phyloP scores from a whole-genome alignment of 2,113 vertebrate genomes.

The Scatophagus argus region DNA sequence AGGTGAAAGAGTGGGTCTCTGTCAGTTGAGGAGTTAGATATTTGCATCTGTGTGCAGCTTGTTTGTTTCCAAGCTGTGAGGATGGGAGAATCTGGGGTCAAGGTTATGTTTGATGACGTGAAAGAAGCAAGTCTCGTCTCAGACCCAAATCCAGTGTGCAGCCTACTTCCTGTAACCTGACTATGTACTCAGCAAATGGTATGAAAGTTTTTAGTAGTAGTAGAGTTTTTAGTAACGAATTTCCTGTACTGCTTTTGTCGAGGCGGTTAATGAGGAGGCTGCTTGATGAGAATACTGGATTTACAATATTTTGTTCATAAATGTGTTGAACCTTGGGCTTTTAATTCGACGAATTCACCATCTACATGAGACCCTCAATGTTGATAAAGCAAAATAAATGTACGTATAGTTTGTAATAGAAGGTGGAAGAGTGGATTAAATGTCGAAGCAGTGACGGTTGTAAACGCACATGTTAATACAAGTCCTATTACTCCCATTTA shows the following conservation, averaged over 20 bases:
- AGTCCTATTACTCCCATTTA: background rate
- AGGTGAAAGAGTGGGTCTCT: conserved; percentile 30
- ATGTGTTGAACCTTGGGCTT: conserved; percentile 4
- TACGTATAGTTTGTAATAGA: background rate
- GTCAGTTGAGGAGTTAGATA: background rate
- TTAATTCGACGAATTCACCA: background rate
- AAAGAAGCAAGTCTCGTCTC: background rate
- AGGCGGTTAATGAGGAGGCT: background rate
- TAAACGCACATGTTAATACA: background rate
- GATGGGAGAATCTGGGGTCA: background rate
- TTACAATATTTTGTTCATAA: background rate
- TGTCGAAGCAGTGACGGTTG: background rate
- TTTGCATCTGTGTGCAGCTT: background rate
- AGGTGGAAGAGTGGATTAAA: background rate
- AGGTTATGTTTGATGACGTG: background rate
- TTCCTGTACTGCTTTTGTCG: background rate
- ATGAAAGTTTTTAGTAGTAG: too few relatives aligned
- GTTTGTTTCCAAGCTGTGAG: conserved; percentile 5
- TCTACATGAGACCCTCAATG: background rate
- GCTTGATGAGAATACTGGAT: background rate
- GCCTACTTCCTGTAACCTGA: background rate
- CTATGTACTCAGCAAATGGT: background rate
- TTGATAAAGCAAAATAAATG: background rate
- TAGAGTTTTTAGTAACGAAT: background rate
- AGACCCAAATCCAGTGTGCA: background rate